A percentile compares a stretch with the other conserved stretches of the same genome.
Conservation (phyloP, 2,113 vertebrate species). For the Acrocephalus kingi region DNA sequence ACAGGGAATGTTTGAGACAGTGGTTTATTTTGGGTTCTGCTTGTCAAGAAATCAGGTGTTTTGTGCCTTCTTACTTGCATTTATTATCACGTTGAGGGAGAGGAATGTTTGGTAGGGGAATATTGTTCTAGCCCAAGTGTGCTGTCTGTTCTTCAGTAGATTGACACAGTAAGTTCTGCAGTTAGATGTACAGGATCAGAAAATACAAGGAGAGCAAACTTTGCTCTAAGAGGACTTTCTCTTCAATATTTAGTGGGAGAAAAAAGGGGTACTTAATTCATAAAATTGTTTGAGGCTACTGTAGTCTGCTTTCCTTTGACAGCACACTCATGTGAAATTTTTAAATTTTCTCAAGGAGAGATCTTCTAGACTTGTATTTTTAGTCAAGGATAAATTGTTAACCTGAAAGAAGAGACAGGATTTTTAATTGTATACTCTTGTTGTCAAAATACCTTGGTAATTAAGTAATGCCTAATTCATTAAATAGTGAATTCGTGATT, state of each 20-base stretch:
- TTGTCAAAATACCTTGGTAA: background rate
- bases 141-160: background rate
- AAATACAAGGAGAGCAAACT: background rate
- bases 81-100: background rate
- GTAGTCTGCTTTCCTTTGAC: background rate
- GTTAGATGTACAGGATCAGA: background rate
- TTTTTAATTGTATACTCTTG: background rate
- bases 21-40: background rate
- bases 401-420: background rate
- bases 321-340: background rate
- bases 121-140: background rate
- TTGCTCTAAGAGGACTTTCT: background rate
- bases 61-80: background rate
- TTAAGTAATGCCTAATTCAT: background rate
- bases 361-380: background rate
- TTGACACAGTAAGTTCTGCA: background rate
- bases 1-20: background rate
- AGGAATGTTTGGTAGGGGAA: background rate
- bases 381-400: background rate
- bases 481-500: background rate
- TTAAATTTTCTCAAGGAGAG: background rate
- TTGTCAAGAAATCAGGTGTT: background rate
- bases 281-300: background rate
- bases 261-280: background rate
- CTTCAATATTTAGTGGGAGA: background rate